These are phyloP conservation scores for Eutolmus rufibarbis DNA, from an alignment of 2,888 invertebrate species.

Conservation along the genomic window DNA sequence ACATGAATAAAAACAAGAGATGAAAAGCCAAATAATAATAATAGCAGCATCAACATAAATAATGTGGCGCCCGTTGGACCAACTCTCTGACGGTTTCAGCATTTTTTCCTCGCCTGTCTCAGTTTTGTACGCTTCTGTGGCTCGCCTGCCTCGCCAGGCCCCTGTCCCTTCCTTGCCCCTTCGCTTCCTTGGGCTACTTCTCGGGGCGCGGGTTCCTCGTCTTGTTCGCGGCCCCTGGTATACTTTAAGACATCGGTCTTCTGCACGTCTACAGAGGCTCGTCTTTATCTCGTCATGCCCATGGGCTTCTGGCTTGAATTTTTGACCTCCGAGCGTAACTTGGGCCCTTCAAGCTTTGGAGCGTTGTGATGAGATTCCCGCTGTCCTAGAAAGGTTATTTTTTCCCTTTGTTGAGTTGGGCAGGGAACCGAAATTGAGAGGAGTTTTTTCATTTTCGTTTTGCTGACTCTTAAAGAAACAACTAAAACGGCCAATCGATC, in stretches of 20 bases:
- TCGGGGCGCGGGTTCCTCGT: background rate
- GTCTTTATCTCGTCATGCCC: conserved; percentile 21
- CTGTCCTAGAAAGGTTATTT: background rate
- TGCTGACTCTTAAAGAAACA: background rate
- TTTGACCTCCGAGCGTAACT: background rate
- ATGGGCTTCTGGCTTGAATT: conserved; percentile 25
- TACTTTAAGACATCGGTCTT: conserved; percentile 11
- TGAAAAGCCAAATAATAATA: conserved; percentile 42
- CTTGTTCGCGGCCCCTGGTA: background rate
- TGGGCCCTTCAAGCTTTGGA: background rate
- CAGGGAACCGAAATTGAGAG: background rate
- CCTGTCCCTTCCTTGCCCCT: background rate
- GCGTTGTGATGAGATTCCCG: background rate
- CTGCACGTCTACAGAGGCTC: background rate
- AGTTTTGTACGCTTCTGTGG: conserved; percentile 16
- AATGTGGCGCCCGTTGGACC: conserved; percentile 48
- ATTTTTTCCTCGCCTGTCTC: background rate
- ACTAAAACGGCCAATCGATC: background rate
- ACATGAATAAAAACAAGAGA: conserved; percentile 31
- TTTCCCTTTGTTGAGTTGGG: background rate
- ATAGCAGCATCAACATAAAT: conserved; percentile 45
- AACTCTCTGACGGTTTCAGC: conserved; percentile 22
- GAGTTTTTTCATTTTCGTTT: background rate
- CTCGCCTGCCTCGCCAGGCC: background rate
- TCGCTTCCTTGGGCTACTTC: background rate